phyloP scores from a whole-genome alignment of 1,140 invertebrate genomes.

The Oryzaephilus surinamensis region DNA sequence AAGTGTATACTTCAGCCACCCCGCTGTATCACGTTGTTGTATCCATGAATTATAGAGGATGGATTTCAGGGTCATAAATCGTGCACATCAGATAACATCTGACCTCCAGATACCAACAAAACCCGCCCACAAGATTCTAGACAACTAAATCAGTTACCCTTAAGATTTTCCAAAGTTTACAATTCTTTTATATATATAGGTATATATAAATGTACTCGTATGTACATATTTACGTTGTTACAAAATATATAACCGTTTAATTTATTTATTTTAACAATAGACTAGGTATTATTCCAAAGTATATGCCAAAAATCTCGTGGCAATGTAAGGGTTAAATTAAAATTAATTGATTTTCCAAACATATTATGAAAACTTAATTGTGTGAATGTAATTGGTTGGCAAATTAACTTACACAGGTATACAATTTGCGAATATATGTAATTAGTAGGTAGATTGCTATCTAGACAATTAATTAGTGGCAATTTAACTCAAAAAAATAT shows the following conservation, averaged over 20 bases:
- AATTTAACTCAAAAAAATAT: no score
- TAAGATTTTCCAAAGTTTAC: constrained; percentile 10
- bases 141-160: constrained; percentile 31
- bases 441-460: no score
- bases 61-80: constrained; percentile 30
- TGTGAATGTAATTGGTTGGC: no score
- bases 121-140: constrained; percentile 29
- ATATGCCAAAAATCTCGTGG: no score
- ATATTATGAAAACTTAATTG: no score
- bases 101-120: constrained; percentile 29
- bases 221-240: not conserved
- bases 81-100: constrained; percentile 26
- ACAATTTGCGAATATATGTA: constrained; percentile 17
- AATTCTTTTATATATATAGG: not conserved
- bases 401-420: no score
- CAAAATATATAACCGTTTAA: no score
- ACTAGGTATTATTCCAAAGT: no score
- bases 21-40: constrained; percentile 21
- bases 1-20: constrained; percentile 16
- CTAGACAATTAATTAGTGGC: no score
- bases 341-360: no score
- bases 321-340: no score
- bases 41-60: constrained; percentile 30
- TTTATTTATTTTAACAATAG: no score
- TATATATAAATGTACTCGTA: not conserved